phyloP scores from a whole-genome alignment of 2,888 invertebrate species.

The Helleia helle region DNA sequence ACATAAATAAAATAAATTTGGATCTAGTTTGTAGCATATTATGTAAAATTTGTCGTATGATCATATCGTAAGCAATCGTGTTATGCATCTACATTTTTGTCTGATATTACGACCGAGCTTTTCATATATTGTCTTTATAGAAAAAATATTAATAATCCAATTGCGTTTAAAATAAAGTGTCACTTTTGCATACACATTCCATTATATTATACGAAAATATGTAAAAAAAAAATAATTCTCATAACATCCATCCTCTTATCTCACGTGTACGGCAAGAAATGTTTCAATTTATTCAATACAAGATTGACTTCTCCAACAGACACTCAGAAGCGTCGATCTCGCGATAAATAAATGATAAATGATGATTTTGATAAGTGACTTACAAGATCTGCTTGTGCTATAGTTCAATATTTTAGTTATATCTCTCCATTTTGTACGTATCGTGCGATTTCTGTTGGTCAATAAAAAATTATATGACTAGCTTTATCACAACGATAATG shows the following conservation, averaged over 20 bases:
- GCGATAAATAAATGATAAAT: conserved; percentile 58
- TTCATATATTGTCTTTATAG: too few species aligned
- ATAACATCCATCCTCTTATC: conserved; percentile 1
- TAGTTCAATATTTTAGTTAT: conserved; percentile 35
- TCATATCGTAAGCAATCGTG: too few species aligned
- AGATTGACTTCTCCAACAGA: conserved; percentile 44
- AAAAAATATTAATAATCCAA: too few species aligned
- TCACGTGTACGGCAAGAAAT: conserved; percentile 16
- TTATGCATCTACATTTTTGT: too few species aligned
- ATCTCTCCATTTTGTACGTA: conserved; percentile 29
- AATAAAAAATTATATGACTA: conserved; percentile 20
- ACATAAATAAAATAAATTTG: too few species aligned
- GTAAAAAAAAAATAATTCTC: not conserved
- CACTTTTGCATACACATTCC: conserved; percentile 29
- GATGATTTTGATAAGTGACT: conserved; percentile 15
- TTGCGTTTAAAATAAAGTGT: too few species aligned
- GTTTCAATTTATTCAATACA: conserved; percentile 28
- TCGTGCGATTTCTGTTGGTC: conserved; percentile 27
- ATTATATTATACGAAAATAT: not conserved
- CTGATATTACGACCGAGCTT: too few species aligned
- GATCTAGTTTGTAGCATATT: too few species aligned
- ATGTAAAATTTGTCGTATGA: too few species aligned
- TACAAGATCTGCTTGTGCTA: not conserved
- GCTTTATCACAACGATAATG: not conserved
- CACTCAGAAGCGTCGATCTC: conserved; percentile 39